Percentiles rank a stretch among this genome's conserved stretches.
Conservation (phyloP, 1,140 invertebrate species). For the Amyelois transitella region DNA sequence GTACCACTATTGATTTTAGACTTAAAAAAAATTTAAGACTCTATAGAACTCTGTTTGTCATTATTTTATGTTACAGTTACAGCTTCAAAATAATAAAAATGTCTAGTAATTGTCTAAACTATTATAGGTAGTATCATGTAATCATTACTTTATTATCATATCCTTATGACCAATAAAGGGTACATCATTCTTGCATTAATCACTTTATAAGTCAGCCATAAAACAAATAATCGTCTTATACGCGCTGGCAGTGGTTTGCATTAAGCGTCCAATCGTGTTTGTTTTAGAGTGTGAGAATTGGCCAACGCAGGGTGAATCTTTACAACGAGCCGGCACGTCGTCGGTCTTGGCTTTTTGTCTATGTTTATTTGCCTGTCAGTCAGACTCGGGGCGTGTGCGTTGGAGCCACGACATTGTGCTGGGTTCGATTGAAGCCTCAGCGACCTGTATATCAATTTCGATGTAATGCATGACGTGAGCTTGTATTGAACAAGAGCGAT, state of each 20-base stretch:
- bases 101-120: too few relatives aligned
- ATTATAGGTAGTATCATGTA: too few relatives aligned
- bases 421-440: conserved; percentile 49
- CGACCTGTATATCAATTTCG: conserved; percentile 47
- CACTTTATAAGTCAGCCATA: background rate
- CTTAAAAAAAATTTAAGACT: conserved; percentile 18
- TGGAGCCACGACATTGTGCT: conserved; percentile 52
- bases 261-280: conserved; percentile 5
- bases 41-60: conserved; percentile 18
- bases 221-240: background rate
- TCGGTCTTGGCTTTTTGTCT: conserved; percentile 35
- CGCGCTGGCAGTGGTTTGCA: background rate
- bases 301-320: conserved; percentile 26
- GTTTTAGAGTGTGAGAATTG: conserved; percentile 50
- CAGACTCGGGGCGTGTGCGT: conserved; percentile 39
- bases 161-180: too few relatives aligned
- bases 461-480: conserved; percentile 62
- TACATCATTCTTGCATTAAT: conserved; percentile 1
- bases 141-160: too few relatives aligned
- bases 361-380: conserved; percentile 67
- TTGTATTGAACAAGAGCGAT: conserved; percentile 33
- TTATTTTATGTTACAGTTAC: background rate
- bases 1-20: conserved; percentile 24
- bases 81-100: too few relatives aligned
- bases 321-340: conserved; percentile 20